Base-by-base conservation (phyloP, 2,888 invertebrate species). In the Diloba caeruleocephala region DNA sequence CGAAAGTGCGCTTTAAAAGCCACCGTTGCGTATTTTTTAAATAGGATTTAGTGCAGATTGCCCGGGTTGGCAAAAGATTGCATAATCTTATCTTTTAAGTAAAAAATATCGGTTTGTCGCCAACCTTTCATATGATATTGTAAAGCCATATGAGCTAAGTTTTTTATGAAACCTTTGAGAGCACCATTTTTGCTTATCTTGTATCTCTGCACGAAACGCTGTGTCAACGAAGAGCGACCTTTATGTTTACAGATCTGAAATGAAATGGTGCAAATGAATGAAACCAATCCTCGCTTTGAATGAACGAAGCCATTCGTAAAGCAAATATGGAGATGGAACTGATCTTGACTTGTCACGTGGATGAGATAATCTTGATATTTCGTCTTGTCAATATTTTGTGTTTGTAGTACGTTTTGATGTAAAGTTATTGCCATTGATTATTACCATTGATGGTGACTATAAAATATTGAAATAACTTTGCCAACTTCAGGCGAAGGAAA, bases 31-130 rank as follows among this genome's bases (percentile, higher is more conserved):
- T 93, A 87, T 81, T 87, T 85, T 83, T 79, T 71, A 83, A 90
- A 91, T 90, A 81, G 90, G 92, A 92, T 91, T 89, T 85, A 74
- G 81, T 82, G 78, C 84, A 88, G 88, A 90, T 88, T 86, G 84
- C 75, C 78, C 73, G 77, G 79, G 79, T 72, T 74, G 69, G 63
- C 70, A 76, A 69, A 69, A 81, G 81, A 79, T 82, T 78, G 73
- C 71, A 76, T 85, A 87, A 87, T 88, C 89, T 92, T 92, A 92
- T 92, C 90, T 88, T 57, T 67, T 42, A 51, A 77, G 64, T 75
- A 78, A 79, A 86, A 87, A 85, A 79, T 71, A 76, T 79, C 73
- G 71, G 81, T 81, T 82, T 79, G 78, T 84, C 77, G 74, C 68
- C 67, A 61, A 75, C 80, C 81, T 87, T 89, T 84, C 78, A 79